Percentiles rank a stretch among this genome's conserved stretches.
phyloP scores from a whole-genome alignment of 2,113 vertebrate species.

The Numida meleagris region DNA sequence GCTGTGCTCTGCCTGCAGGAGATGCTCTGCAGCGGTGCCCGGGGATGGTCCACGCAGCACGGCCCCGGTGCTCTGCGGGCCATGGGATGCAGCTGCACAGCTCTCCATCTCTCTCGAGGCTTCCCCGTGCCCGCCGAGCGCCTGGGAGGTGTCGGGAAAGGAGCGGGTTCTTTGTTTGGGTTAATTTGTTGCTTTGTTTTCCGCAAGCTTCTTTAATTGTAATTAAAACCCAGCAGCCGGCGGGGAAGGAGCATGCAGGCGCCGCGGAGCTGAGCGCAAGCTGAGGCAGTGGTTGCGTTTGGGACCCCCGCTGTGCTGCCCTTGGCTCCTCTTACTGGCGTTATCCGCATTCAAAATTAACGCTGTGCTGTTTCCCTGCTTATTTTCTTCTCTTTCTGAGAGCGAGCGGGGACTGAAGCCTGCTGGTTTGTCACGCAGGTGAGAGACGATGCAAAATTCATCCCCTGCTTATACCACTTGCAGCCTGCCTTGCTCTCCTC shows the following conservation, averaged over 20 bases:
- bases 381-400: not conserved
- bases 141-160: not conserved
- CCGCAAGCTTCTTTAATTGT: slow-evolving; percentile 83
- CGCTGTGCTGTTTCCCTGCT: not conserved
- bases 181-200: slow-evolving; percentile 74
- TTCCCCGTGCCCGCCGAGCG: not conserved
- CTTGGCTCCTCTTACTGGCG: not conserved
- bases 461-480: not conserved
- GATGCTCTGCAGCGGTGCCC: not conserved
- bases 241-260: not conserved
- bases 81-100: not conserved
- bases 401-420: not conserved
- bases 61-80: not conserved
- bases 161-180: not conserved
- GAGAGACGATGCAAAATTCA: slow-evolving; percentile 4
- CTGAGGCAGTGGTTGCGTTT: slow-evolving; percentile 11
- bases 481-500: not conserved
- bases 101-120: not conserved
- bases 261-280: not conserved
- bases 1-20: accelerated
- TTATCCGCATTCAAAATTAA: not conserved
- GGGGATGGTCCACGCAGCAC: not conserved
- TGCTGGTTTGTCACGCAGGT: not conserved
- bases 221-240: slow-evolving; percentile 85
- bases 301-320: not conserved